Percentiles rank a stretch among this genome's conserved stretches.
Conservation (phyloP, 2,888 invertebrate genomes). For the Plagodis dolabraria region DNA sequence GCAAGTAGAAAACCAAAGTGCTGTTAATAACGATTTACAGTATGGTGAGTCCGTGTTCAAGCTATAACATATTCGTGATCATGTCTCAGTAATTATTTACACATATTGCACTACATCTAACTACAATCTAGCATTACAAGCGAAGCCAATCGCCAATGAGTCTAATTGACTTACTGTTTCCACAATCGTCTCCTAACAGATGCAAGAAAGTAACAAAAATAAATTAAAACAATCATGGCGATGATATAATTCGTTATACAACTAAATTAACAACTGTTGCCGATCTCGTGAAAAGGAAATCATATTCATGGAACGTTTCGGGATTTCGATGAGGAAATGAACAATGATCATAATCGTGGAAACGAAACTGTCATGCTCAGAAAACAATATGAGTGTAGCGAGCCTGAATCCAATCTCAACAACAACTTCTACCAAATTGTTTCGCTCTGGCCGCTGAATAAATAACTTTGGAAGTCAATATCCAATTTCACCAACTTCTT, state of each 20-base stretch:
- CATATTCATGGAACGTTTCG: slow-evolving; percentile 32
- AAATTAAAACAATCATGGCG: slow-evolving; percentile 76
- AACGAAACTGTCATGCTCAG: slow-evolving; percentile 37
- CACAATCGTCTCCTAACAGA: slow-evolving; percentile 85
- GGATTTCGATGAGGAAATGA: slow-evolving; percentile 27
- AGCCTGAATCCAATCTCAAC: slow-evolving; percentile 29
- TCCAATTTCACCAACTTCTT: slow-evolving; percentile 9
- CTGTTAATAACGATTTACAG: slow-evolving; percentile 31
- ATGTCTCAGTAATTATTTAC: slow-evolving; percentile 27
- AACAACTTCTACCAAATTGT: slow-evolving; percentile 19
- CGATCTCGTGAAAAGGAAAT: slow-evolving; percentile 55
- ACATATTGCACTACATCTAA: slow-evolving; percentile 58
- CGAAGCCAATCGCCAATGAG: slow-evolving; percentile 79
- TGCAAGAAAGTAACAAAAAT: slow-evolving; percentile 82
- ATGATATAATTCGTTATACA: slow-evolving; percentile 61
- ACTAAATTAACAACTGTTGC: slow-evolving; percentile 49
- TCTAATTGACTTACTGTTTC: slow-evolving; percentile 83
- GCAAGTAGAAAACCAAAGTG: slow-evolving; percentile 28
- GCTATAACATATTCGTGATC: slow-evolving; percentile 27
- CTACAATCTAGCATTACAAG: slow-evolving; percentile 69
- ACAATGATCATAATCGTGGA: slow-evolving; percentile 26
- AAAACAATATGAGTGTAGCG: slow-evolving; percentile 36
- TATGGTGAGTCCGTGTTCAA: slow-evolving; percentile 31
- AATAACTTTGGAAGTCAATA: slow-evolving; percentile 3
- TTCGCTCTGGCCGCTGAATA: slow-evolving; percentile 3